Evolutionary conservation across 2,888 invertebrate species (phyloP).

Genomic region (Lepeophtheirus nordmannii): DNA sequence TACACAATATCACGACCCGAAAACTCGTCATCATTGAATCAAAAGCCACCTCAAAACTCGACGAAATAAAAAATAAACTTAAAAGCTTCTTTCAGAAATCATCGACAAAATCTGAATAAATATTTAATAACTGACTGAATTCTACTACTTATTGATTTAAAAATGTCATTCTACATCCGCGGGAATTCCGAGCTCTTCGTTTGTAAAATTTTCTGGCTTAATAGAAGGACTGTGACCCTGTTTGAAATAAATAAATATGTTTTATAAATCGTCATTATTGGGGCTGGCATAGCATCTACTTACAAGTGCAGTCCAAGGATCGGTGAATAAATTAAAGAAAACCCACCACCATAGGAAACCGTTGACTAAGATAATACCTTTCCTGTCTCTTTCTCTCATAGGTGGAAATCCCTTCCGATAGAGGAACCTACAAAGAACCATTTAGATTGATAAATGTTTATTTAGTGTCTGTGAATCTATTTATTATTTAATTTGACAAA

Average conservation of each 20-base stretch:
- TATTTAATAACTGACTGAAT: not conserved
- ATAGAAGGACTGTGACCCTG: conserved; percentile 2
- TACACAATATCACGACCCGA: conserved; percentile 87
- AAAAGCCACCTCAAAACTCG: not conserved
- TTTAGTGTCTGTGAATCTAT: too few relatives aligned
- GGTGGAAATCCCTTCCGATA: not conserved
- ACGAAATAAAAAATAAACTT: not conserved
- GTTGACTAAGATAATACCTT: not conserved
- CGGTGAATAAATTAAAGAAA: not conserved
- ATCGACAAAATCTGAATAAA: not conserved
- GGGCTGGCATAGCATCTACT: not conserved
- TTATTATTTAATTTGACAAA: too few relatives aligned
- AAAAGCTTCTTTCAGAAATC: not conserved
- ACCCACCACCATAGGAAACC: not conserved
- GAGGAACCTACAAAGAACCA: not conserved
- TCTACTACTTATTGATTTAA: not conserved
- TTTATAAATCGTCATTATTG: not conserved
- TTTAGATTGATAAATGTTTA: not conserved
- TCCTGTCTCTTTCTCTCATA: not conserved
- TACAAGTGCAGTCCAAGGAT: conserved; percentile 4
- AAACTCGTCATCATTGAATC: conserved; percentile 28
- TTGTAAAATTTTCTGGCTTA: not conserved
- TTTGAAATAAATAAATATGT: not conserved
- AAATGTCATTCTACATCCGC: not conserved
- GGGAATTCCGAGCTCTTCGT: conserved; percentile 4